Evolutionary conservation across 2,888 invertebrate genomes (phyloP).

Genomic region (Dicyrtoma fusca): DNA sequence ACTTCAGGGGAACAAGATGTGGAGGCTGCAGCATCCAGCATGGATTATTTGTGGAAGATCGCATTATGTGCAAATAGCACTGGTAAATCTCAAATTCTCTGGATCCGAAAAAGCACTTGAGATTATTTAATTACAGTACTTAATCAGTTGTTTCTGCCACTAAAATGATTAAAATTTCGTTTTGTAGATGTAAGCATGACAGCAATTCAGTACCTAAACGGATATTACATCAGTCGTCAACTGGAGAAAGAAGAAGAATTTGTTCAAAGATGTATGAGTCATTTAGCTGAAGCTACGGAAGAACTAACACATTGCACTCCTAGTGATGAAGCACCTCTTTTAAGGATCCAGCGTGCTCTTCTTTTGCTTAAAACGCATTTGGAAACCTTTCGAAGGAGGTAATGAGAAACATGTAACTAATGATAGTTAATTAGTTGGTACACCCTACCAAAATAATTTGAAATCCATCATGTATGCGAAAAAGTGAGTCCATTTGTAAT

Average conservation of each 20-base stretch:
- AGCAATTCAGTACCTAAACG: slow-evolving; percentile 90
- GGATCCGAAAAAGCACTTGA: no score
- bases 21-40: slow-evolving; percentile 72
- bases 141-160: no score
- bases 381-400: slow-evolving; percentile 84
- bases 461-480: no score
- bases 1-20: slow-evolving; percentile 58
- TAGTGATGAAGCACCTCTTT: slow-evolving; percentile 75
- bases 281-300: slow-evolving; percentile 79
- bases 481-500: no score
- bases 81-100: slow-evolving; percentile 62
- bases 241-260: slow-evolving; percentile 90
- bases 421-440: no score
- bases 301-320: slow-evolving; percentile 63
- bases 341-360: slow-evolving; percentile 87
- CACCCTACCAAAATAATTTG: no score
- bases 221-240: slow-evolving; percentile 91
- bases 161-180: no score
- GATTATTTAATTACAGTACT: slow-evolving; percentile 25
- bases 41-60: slow-evolving; percentile 94
- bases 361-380: slow-evolving; percentile 87
- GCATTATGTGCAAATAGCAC: slow-evolving; percentile 87
- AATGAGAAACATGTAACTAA: slow-evolving; percentile 46
- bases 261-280: slow-evolving; percentile 90
- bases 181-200: slow-evolving; percentile 83